Conservation (phyloP, 2,113 vertebrate species). For the Limanda limanda region DNA sequence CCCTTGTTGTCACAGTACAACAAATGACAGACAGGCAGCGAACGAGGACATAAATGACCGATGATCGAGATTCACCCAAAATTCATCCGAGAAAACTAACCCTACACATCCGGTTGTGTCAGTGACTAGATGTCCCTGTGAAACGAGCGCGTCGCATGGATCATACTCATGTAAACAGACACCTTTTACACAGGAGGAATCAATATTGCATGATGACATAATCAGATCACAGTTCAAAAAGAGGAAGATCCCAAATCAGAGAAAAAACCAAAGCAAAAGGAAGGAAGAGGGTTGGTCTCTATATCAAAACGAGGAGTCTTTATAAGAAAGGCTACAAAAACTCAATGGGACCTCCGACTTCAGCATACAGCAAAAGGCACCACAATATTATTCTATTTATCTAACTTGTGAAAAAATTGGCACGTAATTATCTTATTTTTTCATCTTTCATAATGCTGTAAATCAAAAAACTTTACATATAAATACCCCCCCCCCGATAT, state of each 20-base stretch:
- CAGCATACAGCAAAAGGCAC: conserved; percentile 99
- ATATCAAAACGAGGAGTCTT: conserved; percentile 86
- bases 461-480: conserved; percentile 98
- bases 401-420: conserved; percentile 99
- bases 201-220: conserved; percentile 88
- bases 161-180: conserved; percentile 85
- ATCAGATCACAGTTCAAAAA: conserved; percentile 87
- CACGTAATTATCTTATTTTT: conserved; percentile 92
- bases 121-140: conserved; percentile 74
- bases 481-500: conserved; percentile 91
- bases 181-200: conserved; percentile 85
- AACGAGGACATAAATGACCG: conserved; percentile 48
- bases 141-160: conserved; percentile 68
- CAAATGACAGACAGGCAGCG: conserved; percentile 65
- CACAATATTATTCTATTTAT: conserved; percentile 98
- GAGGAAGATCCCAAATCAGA: conserved; percentile 86
- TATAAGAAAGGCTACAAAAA: conserved; percentile 94
- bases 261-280: conserved; percentile 79
- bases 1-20: conserved; percentile 56
- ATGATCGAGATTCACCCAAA: conserved; percentile 50
- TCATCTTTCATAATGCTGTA: conserved; percentile 92
- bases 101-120: conserved; percentile 68
- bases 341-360: conserved; percentile 92
- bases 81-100: conserved; percentile 62
- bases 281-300: conserved; percentile 81